Evolutionary conservation across 2,797 vertebrate species (phyloP).

Genomic region (Sylvia borin): DNA sequence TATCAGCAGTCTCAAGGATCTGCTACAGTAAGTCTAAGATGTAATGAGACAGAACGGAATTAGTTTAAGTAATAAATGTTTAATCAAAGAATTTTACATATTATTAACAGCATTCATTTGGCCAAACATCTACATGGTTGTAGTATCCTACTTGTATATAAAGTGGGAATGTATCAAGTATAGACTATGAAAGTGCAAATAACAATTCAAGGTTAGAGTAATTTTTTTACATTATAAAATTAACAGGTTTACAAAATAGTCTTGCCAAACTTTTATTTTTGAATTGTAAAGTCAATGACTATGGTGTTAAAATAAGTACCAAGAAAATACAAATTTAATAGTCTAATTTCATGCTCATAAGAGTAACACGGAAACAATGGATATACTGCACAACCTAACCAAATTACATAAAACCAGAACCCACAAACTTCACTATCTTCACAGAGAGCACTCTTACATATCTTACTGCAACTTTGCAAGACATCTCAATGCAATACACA

Average conservation of each 20-base stretch:
- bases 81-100: slow-evolving; percentile 86
- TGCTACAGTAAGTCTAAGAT: slow-evolving; percentile 43
- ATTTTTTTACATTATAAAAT: slow-evolving; percentile 95
- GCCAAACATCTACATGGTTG: slow-evolving; percentile 93
- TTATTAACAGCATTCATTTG: slow-evolving; percentile 94
- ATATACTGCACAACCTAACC: slow-evolving; percentile 75
- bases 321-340: slow-evolving; percentile 85
- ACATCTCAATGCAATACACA: slow-evolving; percentile 69
- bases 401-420: slow-evolving; percentile 72
- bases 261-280: slow-evolving; percentile 82
- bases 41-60: slow-evolving; percentile 72
- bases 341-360: slow-evolving; percentile 81
- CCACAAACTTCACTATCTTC: slow-evolving; percentile 74
- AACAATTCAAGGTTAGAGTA: slow-evolving; percentile 98
- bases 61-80: slow-evolving; percentile 87
- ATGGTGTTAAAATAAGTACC: slow-evolving; percentile 83
- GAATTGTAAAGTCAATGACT: slow-evolving; percentile 86
- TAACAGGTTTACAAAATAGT: slow-evolving; percentile 94
- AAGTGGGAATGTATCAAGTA: slow-evolving; percentile 99
- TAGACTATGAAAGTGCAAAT: slow-evolving; percentile 99
- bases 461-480: slow-evolving; percentile 73
- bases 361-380: slow-evolving; percentile 77
- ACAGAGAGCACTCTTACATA: slow-evolving; percentile 74
- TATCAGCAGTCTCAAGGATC: background rate
- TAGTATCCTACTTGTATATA: slow-evolving; percentile 90